These are phyloP conservation scores for Pomatostomus ruficeps DNA, from an alignment of 2,113 vertebrate genomes.

Conservation along the genomic window DNA sequence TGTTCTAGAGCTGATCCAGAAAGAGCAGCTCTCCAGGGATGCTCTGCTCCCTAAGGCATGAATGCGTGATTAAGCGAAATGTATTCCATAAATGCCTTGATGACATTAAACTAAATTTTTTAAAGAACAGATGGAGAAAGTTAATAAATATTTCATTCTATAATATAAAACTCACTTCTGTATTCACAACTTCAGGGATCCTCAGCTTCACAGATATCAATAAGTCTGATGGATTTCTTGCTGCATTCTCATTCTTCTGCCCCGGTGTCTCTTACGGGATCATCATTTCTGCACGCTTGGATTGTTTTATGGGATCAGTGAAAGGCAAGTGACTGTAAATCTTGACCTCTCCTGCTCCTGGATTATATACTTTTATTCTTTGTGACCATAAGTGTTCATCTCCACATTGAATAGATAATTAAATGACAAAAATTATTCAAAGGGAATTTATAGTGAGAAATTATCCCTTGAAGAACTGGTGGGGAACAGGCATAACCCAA, in stretches of 20 bases:
- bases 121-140: constrained; percentile 63
- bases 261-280: constrained; percentile 30
- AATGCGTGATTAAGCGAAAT: constrained; percentile 46
- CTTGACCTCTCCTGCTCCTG: constrained; percentile 47
- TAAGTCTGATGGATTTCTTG: constrained; percentile 62
- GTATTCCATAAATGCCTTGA: constrained; percentile 56
- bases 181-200: constrained; percentile 62
- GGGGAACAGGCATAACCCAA: background rate
- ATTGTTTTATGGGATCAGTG: constrained; percentile 61
- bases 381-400: constrained; percentile 51
- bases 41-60: constrained; percentile 1
- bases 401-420: constrained; percentile 54
- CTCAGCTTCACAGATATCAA: constrained; percentile 37
- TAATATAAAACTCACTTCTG: constrained; percentile 61
- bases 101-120: constrained; percentile 60
- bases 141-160: constrained; percentile 66
- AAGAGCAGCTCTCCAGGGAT: background rate
- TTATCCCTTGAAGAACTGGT: background rate
- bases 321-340: constrained; percentile 60
- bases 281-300: constrained; percentile 61
- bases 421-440: constrained; percentile 63
- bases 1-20: constrained; percentile 41
- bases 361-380: constrained; percentile 59
- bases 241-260: constrained; percentile 38
- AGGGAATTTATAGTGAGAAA: constrained; percentile 42